Percentiles rank a stretch among this genome's conserved stretches.
These are phyloP conservation scores for Ptychoptera contaminata DNA, from an alignment of 2,888 invertebrate species.

Conservation along the genomic window DNA sequence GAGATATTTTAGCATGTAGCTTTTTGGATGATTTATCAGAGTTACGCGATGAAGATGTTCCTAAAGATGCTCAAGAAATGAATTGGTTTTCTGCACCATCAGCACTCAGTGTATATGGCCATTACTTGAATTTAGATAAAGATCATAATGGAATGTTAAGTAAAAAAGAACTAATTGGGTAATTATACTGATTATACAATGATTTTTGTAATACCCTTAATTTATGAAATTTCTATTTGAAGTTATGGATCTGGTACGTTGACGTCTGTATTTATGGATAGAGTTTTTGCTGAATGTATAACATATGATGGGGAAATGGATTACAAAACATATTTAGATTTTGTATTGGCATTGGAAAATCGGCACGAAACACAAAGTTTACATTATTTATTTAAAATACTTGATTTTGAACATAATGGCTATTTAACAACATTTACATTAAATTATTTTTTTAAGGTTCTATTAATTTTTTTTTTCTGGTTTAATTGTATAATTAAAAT, in stretches of 20 bases:
- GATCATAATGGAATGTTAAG: slow-evolving; percentile 95
- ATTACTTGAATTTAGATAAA: slow-evolving; percentile 82
- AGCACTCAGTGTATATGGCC: slow-evolving; percentile 80
- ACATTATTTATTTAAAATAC: slow-evolving; percentile 77
- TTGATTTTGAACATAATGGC: slow-evolving; percentile 78
- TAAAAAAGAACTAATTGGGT: slow-evolving; percentile 76
- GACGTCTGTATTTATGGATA: slow-evolving; percentile 77
- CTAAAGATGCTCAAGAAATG: slow-evolving; percentile 69
- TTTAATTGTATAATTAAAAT: neutral
- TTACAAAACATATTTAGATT: slow-evolving; percentile 90
- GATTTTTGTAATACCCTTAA: neutral
- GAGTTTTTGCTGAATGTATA: slow-evolving; percentile 88
- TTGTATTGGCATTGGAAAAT: slow-evolving; percentile 86
- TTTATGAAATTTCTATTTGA: slow-evolving; percentile 9
- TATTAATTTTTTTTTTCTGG: slow-evolving; percentile 7
- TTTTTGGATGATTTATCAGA: slow-evolving; percentile 75
- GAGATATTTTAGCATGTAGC: slow-evolving; percentile 81
- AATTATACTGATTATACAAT: slow-evolving; percentile 16
- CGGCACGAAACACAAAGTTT: slow-evolving; percentile 79
- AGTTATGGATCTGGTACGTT: slow-evolving; percentile 83
- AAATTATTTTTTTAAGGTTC: slow-evolving; percentile 79
- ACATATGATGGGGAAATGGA: slow-evolving; percentile 94
- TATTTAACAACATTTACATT: slow-evolving; percentile 81
- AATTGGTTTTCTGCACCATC: slow-evolving; percentile 88
- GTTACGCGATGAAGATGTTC: slow-evolving; percentile 66